Conservation (phyloP, 2,113 vertebrate genomes). For the Seriola dumerili region DNA sequence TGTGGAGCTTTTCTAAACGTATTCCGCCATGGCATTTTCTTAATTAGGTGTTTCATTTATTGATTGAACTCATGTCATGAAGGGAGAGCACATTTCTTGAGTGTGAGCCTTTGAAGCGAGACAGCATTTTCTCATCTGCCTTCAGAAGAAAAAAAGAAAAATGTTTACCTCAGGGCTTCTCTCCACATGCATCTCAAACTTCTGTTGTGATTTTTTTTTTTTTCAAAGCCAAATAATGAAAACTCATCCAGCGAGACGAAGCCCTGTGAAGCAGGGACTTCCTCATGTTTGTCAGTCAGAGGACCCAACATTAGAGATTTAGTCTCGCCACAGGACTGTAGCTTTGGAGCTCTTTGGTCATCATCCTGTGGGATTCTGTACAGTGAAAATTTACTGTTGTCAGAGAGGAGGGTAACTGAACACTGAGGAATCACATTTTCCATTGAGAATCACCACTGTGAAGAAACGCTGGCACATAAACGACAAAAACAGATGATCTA, state of each 20-base stretch:
- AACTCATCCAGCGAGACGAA: slow-evolving; percentile 18
- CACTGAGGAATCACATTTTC: slow-evolving; percentile 22
- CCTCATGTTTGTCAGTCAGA: slow-evolving; percentile 20
- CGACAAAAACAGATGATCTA: slow-evolving; percentile 36
- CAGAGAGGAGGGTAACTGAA: slow-evolving; percentile 20
- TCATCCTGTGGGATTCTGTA: slow-evolving; percentile 13
- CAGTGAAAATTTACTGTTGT: slow-evolving; percentile 9
- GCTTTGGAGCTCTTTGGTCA: slow-evolving; percentile 14
- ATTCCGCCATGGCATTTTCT: neutral
- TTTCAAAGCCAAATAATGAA: slow-evolving; percentile 13
- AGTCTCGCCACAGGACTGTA: neutral
- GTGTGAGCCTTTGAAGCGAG: neutral
- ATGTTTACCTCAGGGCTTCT: slow-evolving; percentile 4
- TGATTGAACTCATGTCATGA: neutral
- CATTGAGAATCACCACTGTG: slow-evolving; percentile 19
- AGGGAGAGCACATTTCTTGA: neutral
- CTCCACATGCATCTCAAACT: slow-evolving; percentile 3
- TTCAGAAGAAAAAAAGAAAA: neutral
- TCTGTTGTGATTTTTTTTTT: neutral
- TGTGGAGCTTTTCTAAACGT: no score
- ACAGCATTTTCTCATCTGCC: neutral
- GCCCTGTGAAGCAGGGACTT: slow-evolving; percentile 14
- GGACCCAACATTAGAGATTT: slow-evolving; percentile 6
- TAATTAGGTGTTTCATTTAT: slow-evolving; percentile 1
- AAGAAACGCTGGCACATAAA: slow-evolving; percentile 18